Percentiles rank a stretch among this genome's conserved stretches.
phyloP scores from a whole-genome alignment of 2,797 vertebrate species.

The Chelon labrosus region DNA sequence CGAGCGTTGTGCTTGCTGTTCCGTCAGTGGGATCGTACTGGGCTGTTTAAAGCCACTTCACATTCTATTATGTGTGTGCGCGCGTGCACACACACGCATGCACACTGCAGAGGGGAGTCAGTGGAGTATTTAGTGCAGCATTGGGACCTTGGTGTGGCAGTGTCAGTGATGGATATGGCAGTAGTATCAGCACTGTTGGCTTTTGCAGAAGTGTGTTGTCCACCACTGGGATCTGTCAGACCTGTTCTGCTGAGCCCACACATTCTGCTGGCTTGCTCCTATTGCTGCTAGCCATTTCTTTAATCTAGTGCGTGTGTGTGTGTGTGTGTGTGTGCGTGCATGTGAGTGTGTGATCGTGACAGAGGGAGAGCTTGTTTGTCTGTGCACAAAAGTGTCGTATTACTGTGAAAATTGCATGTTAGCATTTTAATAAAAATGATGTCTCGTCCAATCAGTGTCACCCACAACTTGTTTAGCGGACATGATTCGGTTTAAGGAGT shows the following conservation, averaged over 20 bases:
- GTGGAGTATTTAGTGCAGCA: slow-evolving; percentile 63
- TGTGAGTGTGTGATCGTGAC: neutral
- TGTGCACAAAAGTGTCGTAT: slow-evolving; percentile 10
- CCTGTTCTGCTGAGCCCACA: slow-evolving; percentile 75
- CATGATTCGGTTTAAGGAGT: neutral
- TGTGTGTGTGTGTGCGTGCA: slow-evolving; percentile 17
- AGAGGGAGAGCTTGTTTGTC: neutral
- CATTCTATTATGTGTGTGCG: slow-evolving; percentile 36
- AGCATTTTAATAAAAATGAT: slow-evolving; percentile 25
- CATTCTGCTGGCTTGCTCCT: slow-evolving; percentile 66
- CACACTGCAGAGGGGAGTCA: slow-evolving; percentile 20
- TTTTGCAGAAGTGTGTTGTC: slow-evolving; percentile 66
- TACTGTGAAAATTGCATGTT: neutral
- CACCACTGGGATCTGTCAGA: slow-evolving; percentile 75
- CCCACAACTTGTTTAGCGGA: neutral
- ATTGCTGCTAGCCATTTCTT: slow-evolving; percentile 55
- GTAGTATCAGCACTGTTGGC: slow-evolving; percentile 70
- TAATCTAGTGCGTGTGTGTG: slow-evolving; percentile 13
- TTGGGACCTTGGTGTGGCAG: slow-evolving; percentile 68
- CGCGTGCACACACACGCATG: neutral
- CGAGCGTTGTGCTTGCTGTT: slow-evolving; percentile 67
- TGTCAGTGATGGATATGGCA: slow-evolving; percentile 81
- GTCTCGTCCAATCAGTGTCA: neutral
- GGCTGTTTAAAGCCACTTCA: slow-evolving; percentile 57
- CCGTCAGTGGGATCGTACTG: slow-evolving; percentile 62